Base-by-base conservation (phyloP, 2,797 vertebrate genomes). In the Psittacula derbiana region DNA sequence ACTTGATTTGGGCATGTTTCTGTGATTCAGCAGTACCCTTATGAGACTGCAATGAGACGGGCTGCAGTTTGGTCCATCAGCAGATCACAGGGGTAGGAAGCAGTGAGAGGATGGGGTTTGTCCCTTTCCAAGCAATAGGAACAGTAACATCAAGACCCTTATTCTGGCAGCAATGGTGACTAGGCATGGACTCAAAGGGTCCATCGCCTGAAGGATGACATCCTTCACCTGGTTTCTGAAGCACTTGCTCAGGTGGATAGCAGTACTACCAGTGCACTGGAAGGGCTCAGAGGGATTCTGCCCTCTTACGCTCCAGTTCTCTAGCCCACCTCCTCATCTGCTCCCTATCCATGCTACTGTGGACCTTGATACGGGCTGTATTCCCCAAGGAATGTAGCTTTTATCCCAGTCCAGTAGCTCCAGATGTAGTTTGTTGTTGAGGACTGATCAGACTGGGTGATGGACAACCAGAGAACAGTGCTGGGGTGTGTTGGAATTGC, bases 1-100 rank as follows among this genome's bases (percentile, higher is more conserved):
- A 21, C n/a, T 94, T 60, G 88, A 27, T 76, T 94, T 95, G 75
- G 90, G 92, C 36, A 13, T 1, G 70, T 24, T 80, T 69, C 76
- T 83, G 73, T 80, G 60, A 16, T 61, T 73, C 95, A 82, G 90
- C 66, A n/a, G 73, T 75, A 52, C 90, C 47, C 62, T 65, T 6
- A 7, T 1, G 71, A 64, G 83, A 24, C 17, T 17, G 82, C 58
- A 47, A 4, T 1, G 64, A 17, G 74, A 83, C 7, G 1, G 41
- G 60, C 88, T 76, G 73, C 73, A 30, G 55, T 62, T 16, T 7
- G 66, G 80, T 11, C 25, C 47, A 12, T 44, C 58, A n/a, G 80
- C 53, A 28, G 69, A 24, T 27, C 55, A 16, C 38, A 9, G 72
- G 23, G 38, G 11, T 16, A 4, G 17, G 27, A 40, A 60, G 61